Percentiles rank a stretch among this genome's conserved stretches.
Evolutionary conservation across 2,888 invertebrate genomes (phyloP).

Genomic region (Diabrotica balteata): DNA sequence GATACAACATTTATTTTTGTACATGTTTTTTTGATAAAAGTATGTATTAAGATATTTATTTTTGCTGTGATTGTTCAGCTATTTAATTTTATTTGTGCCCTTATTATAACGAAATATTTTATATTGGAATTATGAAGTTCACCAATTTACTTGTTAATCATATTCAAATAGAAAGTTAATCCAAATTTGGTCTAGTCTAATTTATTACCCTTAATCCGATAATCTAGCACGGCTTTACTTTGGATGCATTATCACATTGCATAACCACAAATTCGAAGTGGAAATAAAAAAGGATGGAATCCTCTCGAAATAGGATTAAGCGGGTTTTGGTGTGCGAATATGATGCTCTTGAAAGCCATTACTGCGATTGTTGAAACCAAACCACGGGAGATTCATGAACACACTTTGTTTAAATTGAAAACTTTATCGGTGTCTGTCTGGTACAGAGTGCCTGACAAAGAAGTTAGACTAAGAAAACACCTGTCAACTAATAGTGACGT

Average conservation of each 20-base stretch:
- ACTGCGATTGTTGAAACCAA: slow-evolving; percentile 13
- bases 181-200: slow-evolving; percentile 1
- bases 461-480: too few species aligned
- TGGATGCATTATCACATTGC: slow-evolving; percentile 19
- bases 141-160: too few species aligned
- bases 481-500: too few species aligned
- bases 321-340: slow-evolving; percentile 12
- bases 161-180: neutral
- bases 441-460: neutral
- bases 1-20: too few species aligned
- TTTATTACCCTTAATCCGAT: slow-evolving; percentile 7
- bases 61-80: too few species aligned
- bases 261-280: slow-evolving; percentile 17
- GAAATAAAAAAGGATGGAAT: slow-evolving; percentile 6
- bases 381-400: slow-evolving; percentile 9
- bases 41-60: too few species aligned
- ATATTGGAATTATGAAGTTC: too few species aligned
- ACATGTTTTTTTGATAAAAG: too few species aligned
- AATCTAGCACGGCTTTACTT: slow-evolving; percentile 7
- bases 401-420: slow-evolving; percentile 10
- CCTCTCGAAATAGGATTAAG: slow-evolving; percentile 10
- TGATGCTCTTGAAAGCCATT: slow-evolving; percentile 14
- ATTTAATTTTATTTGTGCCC: too few species aligned
- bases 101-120: too few species aligned
- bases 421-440: slow-evolving; percentile 1